Conservation (phyloP, 2,113 vertebrate genomes). For the Ailuropoda melanoleuca region DNA sequence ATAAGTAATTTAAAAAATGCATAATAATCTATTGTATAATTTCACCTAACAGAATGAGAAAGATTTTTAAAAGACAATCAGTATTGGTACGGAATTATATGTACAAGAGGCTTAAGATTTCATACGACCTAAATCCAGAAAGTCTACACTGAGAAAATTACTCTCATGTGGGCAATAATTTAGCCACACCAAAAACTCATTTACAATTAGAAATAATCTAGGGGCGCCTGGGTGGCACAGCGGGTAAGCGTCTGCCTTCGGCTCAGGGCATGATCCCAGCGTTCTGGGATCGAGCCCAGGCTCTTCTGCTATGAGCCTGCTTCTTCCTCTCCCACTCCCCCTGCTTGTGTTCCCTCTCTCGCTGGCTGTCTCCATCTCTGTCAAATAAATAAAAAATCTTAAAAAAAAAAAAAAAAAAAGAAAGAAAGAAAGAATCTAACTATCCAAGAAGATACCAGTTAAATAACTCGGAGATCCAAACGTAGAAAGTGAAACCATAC, state of each 20-base stretch:
- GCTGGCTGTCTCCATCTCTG: too few relatives aligned
- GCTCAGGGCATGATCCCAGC: too few relatives aligned
- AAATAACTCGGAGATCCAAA: neutral
- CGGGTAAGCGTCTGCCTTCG: too few relatives aligned
- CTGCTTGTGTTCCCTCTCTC: too few relatives aligned
- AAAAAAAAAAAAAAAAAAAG: too few relatives aligned
- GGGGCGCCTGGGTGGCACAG: too few relatives aligned
- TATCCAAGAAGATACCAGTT: neutral
- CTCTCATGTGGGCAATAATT: neutral
- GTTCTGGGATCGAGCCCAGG: too few relatives aligned
- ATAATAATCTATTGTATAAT: neutral
- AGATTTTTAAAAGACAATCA: neutral
- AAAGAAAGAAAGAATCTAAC: neutral
- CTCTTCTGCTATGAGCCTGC: too few relatives aligned
- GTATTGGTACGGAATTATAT: neutral
- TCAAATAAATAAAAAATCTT: too few relatives aligned
- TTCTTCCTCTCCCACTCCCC: too few relatives aligned
- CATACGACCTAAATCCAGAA: neutral
- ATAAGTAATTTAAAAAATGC: neutral
- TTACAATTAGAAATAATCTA: conserved; percentile 19
- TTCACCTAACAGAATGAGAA: neutral
- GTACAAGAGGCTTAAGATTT: neutral
- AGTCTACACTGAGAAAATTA: neutral
- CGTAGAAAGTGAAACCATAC: neutral
- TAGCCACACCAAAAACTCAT: neutral